Percentiles rank a stretch among this genome's conserved stretches.
phyloP scores from a whole-genome alignment of 1,140 invertebrate genomes.

The Acyrthosiphon pisum region DNA sequence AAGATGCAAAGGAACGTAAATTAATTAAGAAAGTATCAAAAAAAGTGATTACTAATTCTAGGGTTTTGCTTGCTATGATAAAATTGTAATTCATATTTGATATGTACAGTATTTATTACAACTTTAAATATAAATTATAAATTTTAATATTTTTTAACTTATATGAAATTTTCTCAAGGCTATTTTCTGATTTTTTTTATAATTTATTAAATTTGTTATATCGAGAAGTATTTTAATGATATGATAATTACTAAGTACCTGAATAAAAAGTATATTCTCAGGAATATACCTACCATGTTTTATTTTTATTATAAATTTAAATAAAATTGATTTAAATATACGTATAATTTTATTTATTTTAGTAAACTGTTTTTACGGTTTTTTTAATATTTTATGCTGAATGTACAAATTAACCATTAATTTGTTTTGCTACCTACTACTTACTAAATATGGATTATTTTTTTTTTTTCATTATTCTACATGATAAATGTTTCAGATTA shows the following conservation, averaged over 20 bases:
- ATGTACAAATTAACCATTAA: background rate
- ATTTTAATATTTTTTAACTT: background rate
- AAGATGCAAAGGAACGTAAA: constrained; percentile 53
- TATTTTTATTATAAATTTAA: constrained; percentile 1
- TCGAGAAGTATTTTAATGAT: background rate
- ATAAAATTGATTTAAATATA: background rate
- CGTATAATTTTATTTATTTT: background rate
- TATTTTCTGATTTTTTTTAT: background rate
- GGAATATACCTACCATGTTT: background rate
- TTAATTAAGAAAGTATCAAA: constrained; percentile 48
- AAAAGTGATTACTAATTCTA: background rate
- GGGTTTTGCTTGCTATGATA: constrained; percentile 2
- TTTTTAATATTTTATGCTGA: background rate
- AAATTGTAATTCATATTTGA: constrained; percentile 6
- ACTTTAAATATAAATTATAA: background rate
- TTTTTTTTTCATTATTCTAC: too few species aligned
- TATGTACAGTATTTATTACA: background rate
- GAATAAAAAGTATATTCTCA: background rate
- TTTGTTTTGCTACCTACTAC: background rate
- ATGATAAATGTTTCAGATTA: too few species aligned
- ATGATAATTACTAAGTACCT: background rate
- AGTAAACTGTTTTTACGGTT: background rate
- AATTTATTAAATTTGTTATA: background rate
- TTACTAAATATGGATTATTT: background rate
- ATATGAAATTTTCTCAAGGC: background rate